A percentile compares a stretch with the other conserved stretches of the same genome.
These are phyloP conservation scores for Setophaga coronata DNA, from an alignment of 2,113 vertebrate genomes.

Conservation along the genomic window DNA sequence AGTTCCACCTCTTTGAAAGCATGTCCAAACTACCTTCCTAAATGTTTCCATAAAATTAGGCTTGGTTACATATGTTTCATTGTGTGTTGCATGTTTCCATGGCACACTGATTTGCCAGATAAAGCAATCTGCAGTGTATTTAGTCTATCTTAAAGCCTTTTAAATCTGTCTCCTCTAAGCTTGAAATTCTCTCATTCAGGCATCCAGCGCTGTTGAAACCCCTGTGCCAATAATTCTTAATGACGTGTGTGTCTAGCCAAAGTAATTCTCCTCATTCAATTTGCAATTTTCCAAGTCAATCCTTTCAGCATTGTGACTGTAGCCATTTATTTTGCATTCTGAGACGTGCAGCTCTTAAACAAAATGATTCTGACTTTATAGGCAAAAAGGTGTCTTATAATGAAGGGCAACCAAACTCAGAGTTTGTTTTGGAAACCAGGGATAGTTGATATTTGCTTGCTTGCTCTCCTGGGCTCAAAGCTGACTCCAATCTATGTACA, in stretches of 20 bases:
- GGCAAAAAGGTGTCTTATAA: neutral
- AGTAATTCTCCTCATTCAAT: constrained; percentile 68
- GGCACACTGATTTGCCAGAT: constrained; percentile 44
- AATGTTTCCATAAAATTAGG: constrained; percentile 35
- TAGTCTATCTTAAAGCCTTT: constrained; percentile 64
- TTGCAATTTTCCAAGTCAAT: constrained; percentile 64
- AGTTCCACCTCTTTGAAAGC: constrained; percentile 19
- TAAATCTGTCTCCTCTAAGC: constrained; percentile 53
- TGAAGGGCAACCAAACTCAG: neutral
- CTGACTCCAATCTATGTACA: neutral
- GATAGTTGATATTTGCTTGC: neutral
- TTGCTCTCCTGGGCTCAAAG: neutral
- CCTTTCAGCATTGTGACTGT: constrained; percentile 61
- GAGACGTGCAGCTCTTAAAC: constrained; percentile 29
- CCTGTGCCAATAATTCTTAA: constrained; percentile 65
- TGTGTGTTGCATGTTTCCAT: constrained; percentile 48
- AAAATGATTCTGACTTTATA: neutral
- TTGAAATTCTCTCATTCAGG: constrained; percentile 54
- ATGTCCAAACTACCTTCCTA: constrained; percentile 22
- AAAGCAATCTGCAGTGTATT: constrained; percentile 56
- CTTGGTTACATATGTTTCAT: constrained; percentile 56
- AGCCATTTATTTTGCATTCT: constrained; percentile 53
- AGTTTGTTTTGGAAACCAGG: constrained; percentile 7
- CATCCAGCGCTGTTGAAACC: constrained; percentile 45
- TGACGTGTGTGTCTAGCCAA: constrained; percentile 67